A percentile compares a stretch with the other conserved stretches of the same genome.
Evolutionary conservation across 2,113 vertebrate species (phyloP).

Genomic region (Otolemur garnettii): DNA sequence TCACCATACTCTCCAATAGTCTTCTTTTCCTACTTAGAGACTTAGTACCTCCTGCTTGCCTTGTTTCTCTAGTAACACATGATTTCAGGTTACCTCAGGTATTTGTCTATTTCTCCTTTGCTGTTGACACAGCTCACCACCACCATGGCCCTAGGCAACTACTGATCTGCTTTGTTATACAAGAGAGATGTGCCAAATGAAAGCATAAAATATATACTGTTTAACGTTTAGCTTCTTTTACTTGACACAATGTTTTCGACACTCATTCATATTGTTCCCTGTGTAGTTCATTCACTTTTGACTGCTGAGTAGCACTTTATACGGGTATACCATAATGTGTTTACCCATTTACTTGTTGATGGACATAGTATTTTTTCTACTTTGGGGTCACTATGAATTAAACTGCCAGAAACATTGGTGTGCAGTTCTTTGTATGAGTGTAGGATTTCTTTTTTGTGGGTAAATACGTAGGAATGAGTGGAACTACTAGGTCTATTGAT

Average conservation of each 20-base stretch:
- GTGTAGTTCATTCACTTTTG: constrained; percentile 10
- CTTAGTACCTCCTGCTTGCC: neutral
- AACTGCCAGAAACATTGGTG: neutral
- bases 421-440: neutral
- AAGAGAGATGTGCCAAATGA: neutral
- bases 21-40: neutral
- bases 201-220: neutral
- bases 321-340: neutral
- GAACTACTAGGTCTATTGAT: neutral
- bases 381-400: constrained; percentile 9
- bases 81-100: neutral
- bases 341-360: neutral
- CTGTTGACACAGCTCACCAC: neutral
- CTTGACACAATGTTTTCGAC: neutral
- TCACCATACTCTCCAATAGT: neutral
- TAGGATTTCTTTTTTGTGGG: neutral
- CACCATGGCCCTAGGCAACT: neutral
- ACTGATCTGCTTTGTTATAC: neutral
- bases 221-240: neutral
- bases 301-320: constrained; percentile 4
- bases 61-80: neutral
- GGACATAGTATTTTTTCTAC: neutral
- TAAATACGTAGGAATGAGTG: neutral
- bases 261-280: neutral
- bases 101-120: neutral